Base-by-base conservation (phyloP, 2,888 invertebrate species). In the Drosophila meridiana region DNA sequence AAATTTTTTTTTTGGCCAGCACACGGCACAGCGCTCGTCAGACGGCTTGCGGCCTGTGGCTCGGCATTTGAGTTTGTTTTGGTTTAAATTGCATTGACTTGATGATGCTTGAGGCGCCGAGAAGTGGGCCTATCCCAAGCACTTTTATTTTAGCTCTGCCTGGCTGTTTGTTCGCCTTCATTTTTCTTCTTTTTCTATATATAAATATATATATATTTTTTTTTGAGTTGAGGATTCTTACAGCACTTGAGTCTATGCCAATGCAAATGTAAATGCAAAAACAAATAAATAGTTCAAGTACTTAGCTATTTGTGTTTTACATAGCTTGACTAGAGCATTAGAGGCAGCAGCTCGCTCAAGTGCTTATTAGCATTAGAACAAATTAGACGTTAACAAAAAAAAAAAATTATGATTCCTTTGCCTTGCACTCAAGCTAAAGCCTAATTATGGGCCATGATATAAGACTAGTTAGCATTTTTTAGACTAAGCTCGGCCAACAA, bases 51-150 rank as follows among this genome's bases (percentile, higher is more conserved):
- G 56, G 66, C 73, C 73, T 61, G 48, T 58, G 52, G 56, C 78
- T 87, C 74, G 88, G 75, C 72, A 55, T 81, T 90, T 90, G 87
- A 90, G 90, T 87, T 87, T 87, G 90, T 90, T 87, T 88, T 87
- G 89, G 87, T 80, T 87, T 78, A 88, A 87, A 86, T 90, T 90
- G 89, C 83, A 88, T 90, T 86, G 79, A 76, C 79, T 79, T 83
- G 78, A 83, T 78, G 78, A 75, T 78, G 82, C 85, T 87, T 78
- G 70, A 77, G 83, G 58, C 74, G 63, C 59, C 45, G 53, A 69
- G 64, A 84, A 89, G 89, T 90, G 79, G 90, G 90, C 89, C 87
- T 88, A 88, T 88, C 89, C 87, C 89, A 90, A 90, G 81, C 72
- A 81, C 69, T 74, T 87, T 84, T 83, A 73, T 77, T 83, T 75